A percentile compares a stretch with the other conserved stretches of the same genome.
Evolutionary conservation across 2,113 vertebrate species (phyloP).

Genomic region (Bubo bubo): DNA sequence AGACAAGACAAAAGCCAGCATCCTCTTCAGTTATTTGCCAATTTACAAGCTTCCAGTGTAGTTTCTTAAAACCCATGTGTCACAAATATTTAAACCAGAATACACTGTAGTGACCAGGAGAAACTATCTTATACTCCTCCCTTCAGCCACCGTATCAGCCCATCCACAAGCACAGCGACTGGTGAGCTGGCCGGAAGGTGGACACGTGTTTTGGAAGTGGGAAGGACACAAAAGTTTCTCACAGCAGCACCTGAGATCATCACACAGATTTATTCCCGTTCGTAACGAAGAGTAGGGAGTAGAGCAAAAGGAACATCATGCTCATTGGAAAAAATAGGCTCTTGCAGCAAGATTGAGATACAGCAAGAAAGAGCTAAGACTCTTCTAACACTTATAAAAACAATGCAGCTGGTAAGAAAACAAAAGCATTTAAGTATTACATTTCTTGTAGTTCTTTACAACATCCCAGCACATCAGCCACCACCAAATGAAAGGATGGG

Average conservation of each 20-base stretch:
- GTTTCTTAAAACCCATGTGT: not conserved
- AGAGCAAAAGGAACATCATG: not conserved
- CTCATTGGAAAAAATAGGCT: not conserved
- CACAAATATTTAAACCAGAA: not conserved
- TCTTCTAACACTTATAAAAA: not conserved
- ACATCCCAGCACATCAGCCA: not conserved
- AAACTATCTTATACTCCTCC: not conserved
- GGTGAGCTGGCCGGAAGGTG: not conserved
- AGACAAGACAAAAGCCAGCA: accelerated
- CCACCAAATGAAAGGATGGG: not conserved
- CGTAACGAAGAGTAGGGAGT: accelerated
- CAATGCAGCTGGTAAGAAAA: not conserved
- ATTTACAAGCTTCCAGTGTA: not conserved
- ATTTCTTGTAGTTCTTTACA: not conserved
- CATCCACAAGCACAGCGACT: accelerated
- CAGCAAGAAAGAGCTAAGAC: not conserved
- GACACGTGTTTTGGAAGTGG: accelerated
- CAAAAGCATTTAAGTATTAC: not conserved
- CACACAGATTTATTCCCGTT: not conserved
- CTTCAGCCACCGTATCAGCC: not conserved
- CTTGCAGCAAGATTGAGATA: not conserved
- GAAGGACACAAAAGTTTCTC: not conserved
- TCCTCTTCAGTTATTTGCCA: not conserved
- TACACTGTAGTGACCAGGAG: not conserved
- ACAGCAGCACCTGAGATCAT: not conserved